phyloP scores from a whole-genome alignment of 2,888 invertebrate species.

The Synergus itoensis region DNA sequence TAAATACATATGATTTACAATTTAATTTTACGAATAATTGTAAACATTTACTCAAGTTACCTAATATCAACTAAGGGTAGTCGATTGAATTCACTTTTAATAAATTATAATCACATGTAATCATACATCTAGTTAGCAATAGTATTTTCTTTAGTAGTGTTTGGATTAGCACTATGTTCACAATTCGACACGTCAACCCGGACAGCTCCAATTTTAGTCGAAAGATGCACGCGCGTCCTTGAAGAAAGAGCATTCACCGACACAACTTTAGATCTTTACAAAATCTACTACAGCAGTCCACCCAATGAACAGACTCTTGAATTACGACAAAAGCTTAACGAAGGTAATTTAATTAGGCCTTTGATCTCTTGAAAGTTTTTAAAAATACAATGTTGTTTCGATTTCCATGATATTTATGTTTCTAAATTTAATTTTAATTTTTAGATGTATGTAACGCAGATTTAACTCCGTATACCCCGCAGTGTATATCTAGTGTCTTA shows the following conservation, averaged over 20 bases:
- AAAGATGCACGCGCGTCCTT: slow-evolving; percentile 82
- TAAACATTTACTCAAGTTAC: slow-evolving; percentile 7
- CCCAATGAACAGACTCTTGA: slow-evolving; percentile 81
- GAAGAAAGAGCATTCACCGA: slow-evolving; percentile 80
- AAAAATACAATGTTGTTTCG: background rate
- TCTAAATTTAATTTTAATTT: slow-evolving; percentile 46
- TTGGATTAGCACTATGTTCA: slow-evolving; percentile 83
- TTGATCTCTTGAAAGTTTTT: background rate
- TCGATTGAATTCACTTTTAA: background rate
- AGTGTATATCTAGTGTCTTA: slow-evolving; percentile 82
- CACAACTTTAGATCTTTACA: slow-evolving; percentile 82
- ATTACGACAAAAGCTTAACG: slow-evolving; percentile 80
- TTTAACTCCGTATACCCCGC: slow-evolving; percentile 79
- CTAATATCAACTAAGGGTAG: background rate
- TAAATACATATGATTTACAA: slow-evolving; percentile 54
- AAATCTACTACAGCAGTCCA: slow-evolving; percentile 83
- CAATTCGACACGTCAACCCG: slow-evolving; percentile 81
- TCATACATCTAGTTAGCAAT: too few species aligned
- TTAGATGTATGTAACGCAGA: slow-evolving; percentile 77
- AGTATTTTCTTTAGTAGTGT: slow-evolving; percentile 75
- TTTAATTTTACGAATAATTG: slow-evolving; percentile 6
- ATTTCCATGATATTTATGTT: slow-evolving; percentile 1
- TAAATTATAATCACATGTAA: too few species aligned
- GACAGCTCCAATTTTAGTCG: slow-evolving; percentile 82
- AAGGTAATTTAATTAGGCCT: slow-evolving; percentile 68